A percentile compares a stretch with the other conserved stretches of the same genome.
phyloP scores from a whole-genome alignment of 2,113 vertebrate species.

The Mus pahari region DNA sequence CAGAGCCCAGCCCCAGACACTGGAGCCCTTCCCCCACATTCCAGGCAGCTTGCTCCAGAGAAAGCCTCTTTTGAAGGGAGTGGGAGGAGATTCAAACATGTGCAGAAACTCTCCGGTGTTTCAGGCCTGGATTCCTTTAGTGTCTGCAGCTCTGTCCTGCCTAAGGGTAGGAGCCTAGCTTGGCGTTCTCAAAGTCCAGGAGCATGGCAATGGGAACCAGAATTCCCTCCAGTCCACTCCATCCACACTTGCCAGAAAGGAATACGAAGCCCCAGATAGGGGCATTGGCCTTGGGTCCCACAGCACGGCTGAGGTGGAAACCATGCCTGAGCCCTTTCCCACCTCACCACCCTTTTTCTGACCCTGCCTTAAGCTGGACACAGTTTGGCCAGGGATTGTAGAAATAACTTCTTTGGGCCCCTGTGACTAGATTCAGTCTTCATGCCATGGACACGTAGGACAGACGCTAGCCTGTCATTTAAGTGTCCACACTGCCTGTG shows the following conservation, averaged over 20 bases:
- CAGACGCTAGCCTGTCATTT: not conserved
- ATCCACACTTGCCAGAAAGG: not conserved
- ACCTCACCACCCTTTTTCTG: not conserved
- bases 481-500: not conserved
- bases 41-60: constrained; percentile 68
- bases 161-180: not conserved
- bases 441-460: not conserved
- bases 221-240: not conserved
- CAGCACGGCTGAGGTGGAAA: not conserved
- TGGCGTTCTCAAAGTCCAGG: not conserved
- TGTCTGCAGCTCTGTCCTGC: not conserved
- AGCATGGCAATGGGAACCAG: not conserved
- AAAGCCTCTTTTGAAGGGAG: not conserved
- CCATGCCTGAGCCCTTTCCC: not conserved
- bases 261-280: constrained; percentile 4
- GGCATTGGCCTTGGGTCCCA: not conserved
- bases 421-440: not conserved
- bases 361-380: not conserved
- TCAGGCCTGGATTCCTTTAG: not conserved
- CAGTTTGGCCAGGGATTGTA: not conserved
- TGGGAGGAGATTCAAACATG: not conserved
- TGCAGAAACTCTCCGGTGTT: not conserved
- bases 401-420: not conserved
- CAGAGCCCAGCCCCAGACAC: constrained; percentile 61
- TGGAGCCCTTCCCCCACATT: constrained; percentile 66